Base-by-base conservation (phyloP, 2,797 vertebrate species). In the Gadopsis marmoratus region DNA sequence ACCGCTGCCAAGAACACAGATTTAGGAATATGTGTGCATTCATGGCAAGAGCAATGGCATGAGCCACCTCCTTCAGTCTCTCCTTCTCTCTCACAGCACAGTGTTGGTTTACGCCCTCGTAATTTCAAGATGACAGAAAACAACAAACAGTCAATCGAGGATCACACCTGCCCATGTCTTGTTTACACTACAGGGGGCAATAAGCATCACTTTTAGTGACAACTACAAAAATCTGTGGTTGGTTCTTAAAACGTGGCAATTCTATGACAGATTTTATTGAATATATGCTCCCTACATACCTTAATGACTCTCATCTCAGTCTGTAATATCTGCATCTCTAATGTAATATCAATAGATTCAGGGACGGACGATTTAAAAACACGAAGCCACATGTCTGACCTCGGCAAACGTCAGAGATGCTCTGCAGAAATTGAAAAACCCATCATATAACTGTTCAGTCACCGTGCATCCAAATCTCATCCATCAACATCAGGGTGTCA, bases 1-100 rank as follows among this genome's bases (percentile, higher is more conserved):
- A 66, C 59, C 14, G 7, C 70, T 88, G 88, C 88, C 88, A 90
- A 47, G 81, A 79, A 76, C 81, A 79, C 71, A 82, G 80, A 82
- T 86, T 87, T 84, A 76, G 69, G 65, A 63, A 72, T 72, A 77
- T 66, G 73, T 82, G 71, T 72, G 53, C 61, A 83, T 84, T 72
- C 74, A 83, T 62, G 65, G 37, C 64, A 77, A 56, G 37, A 81
- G 80, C 35, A 3, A 67, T 77, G 76, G 70, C 73, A 84, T 3
- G 31, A 85, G 62, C 56, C 43, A 58, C 76, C 65, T 67, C 56
- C n/a, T 67, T 66, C 76, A 35, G 3, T 29, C 63, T 45, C 61
- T 65, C 58, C 45, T 77, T 58, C 59, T 41, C 58, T 58, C 64
- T 59, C 54, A 31, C 66, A 78, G 26, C 47, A 63, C 12, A 26